phyloP scores from a whole-genome alignment of 2,113 vertebrate genomes.

The Psophia crepitans region DNA sequence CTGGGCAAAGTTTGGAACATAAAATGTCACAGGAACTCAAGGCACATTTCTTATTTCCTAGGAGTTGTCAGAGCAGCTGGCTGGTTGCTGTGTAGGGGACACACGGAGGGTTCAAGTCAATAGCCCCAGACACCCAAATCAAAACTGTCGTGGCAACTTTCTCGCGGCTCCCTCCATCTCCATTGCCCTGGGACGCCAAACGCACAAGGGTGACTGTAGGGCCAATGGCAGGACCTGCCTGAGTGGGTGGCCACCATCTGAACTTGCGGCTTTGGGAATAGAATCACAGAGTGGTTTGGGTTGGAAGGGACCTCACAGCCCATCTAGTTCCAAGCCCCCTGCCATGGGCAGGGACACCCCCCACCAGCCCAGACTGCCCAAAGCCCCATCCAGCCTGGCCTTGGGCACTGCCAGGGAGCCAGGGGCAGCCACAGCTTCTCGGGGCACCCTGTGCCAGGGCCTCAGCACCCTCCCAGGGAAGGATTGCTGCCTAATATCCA shows the following conservation, averaged over 20 bases:
- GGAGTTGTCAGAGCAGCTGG: neutral
- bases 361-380: too few species aligned
- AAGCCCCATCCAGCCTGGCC: too few species aligned
- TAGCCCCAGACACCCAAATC: neutral
- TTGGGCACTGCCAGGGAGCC: too few species aligned
- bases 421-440: too few species aligned
- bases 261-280: neutral
- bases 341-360: too few species aligned
- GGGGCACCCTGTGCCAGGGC: too few species aligned
- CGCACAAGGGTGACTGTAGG: accelerated
- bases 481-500: too few species aligned
- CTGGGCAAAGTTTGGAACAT: constrained; percentile 54
- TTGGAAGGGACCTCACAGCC: too few species aligned
- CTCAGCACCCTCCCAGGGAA: too few species aligned
- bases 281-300: too few species aligned
- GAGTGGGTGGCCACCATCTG: neutral
- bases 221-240: neutral
- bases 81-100: neutral
- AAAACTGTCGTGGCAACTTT: neutral
- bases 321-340: too few species aligned
- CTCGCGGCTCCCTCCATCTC: neutral
- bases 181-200: neutral
- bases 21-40: constrained; percentile 51
- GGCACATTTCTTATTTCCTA: constrained; percentile 50
- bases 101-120: neutral